Base-by-base conservation (phyloP, 2,888 invertebrate genomes). In the Xestia xanthographa region DNA sequence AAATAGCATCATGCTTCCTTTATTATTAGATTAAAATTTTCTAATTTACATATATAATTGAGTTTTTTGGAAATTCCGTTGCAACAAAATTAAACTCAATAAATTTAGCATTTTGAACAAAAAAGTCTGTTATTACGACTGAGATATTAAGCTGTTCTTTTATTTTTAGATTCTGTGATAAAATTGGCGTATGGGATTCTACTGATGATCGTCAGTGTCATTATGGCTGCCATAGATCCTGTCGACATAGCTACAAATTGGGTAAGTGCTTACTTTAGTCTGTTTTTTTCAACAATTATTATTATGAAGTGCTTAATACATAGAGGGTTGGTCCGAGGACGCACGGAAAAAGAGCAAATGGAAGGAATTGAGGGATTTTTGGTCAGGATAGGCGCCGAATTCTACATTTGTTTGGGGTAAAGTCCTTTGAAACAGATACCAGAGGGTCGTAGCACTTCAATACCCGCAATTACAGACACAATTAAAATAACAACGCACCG, bases 131-230 rank as follows among this genome's bases (percentile, higher is more conserved):
- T 14, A 41, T 41, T 26, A 41, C 8, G 22, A n/a, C 38, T 22
- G 6, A 11, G 6, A 12, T 26, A 20, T n/a, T 17, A 60, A 14
- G 17, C 12, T 53, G 26, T 14, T 17, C 8, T 68, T 63, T 85
- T 86, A 77, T 72, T 93, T 92, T 3, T 90, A 95, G 95, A 93
- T 85, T 94, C 95, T 0, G 92, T 95, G 2, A 86, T 94, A 67
- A 93, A 91, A 79, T 84, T 93, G 17, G 87, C 95, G 0, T 96
- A 95, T 68, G 95, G 95, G 0, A 80, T 90, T 0, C 89, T 95
- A 0, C 83, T 95, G 50, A 86, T 94, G 43, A 66, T 92, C 0
- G 86, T 94, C 26, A 92, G 92, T 0, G 82, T 93, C 1, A 77
- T 93, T 0, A 92, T 93, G 89, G 88, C 91, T 4, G 86, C 91